These are phyloP conservation scores for Trogon surrucura DNA, from an alignment of 2,113 vertebrate genomes.

Conservation along the genomic window DNA sequence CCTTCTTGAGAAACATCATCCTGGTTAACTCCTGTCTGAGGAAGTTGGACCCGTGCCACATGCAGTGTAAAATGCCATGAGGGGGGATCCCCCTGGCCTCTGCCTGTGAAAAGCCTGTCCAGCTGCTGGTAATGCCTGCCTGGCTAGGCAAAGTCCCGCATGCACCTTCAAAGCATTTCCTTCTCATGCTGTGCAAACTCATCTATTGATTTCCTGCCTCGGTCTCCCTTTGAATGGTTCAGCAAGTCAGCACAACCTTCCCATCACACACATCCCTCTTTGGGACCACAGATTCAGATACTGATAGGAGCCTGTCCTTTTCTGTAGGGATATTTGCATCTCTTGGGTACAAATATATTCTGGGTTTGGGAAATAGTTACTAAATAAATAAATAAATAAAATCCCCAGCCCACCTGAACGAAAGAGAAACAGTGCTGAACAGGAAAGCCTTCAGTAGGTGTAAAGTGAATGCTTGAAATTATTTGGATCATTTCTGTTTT, in stretches of 20 bases:
- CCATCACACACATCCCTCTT: neutral
- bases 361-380: neutral
- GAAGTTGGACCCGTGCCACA: accelerated
- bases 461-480: neutral
- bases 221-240: neutral
- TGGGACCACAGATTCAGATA: neutral
- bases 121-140: neutral
- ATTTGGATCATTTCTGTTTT: neutral
- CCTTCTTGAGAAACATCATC: neutral
- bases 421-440: neutral
- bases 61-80: accelerated
- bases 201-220: neutral
- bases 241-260: neutral
- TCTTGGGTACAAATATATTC: too few relatives aligned
- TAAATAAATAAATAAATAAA: neutral
- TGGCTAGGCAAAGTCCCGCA: accelerated
- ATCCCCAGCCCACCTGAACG: neutral
- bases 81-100: accelerated
- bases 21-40: neutral
- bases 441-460: neutral
- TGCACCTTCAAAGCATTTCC: neutral
- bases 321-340: neutral
- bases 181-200: neutral
- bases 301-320: neutral
- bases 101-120: neutral